Conservation (phyloP, 2,888 invertebrate species). For the Ichneumoninae sp. region DNA sequence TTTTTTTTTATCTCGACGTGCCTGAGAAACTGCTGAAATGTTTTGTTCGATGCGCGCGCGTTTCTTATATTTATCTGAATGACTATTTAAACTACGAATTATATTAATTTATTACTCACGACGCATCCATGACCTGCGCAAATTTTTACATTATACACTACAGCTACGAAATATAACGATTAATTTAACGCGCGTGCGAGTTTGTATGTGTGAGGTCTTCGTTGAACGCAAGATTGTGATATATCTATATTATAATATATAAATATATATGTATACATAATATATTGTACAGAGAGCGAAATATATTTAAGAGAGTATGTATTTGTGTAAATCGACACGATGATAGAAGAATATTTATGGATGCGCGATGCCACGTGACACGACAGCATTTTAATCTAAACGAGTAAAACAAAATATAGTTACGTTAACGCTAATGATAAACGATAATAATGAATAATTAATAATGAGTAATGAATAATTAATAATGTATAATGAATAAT, state of each 20-base stretch:
- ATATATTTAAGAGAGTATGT: constrained; percentile 80
- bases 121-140: constrained; percentile 5
- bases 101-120: constrained; percentile 1
- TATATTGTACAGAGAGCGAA: constrained; percentile 78
- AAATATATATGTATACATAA: constrained; percentile 64
- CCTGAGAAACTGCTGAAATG: background rate
- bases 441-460: constrained; percentile 72
- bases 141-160: background rate
- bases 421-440: constrained; percentile 68
- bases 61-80: background rate
- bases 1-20: constrained; percentile 24
- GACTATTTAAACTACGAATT: constrained; percentile 3
- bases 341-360: constrained; percentile 75
- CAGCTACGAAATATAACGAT: constrained; percentile 1
- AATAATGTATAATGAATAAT: constrained; percentile 72
- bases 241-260: constrained; percentile 70
- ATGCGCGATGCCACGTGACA: constrained; percentile 65
- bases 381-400: constrained; percentile 53
- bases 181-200: constrained; percentile 50
- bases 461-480: constrained; percentile 59
- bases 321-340: constrained; percentile 72
- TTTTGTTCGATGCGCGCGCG: constrained; percentile 27
- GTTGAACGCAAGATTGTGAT: constrained; percentile 74
- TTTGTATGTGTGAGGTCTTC: constrained; percentile 52
- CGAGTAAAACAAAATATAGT: constrained; percentile 58